phyloP scores from a whole-genome alignment of 2,888 invertebrate species.

The Temnothorax rugatulus region DNA sequence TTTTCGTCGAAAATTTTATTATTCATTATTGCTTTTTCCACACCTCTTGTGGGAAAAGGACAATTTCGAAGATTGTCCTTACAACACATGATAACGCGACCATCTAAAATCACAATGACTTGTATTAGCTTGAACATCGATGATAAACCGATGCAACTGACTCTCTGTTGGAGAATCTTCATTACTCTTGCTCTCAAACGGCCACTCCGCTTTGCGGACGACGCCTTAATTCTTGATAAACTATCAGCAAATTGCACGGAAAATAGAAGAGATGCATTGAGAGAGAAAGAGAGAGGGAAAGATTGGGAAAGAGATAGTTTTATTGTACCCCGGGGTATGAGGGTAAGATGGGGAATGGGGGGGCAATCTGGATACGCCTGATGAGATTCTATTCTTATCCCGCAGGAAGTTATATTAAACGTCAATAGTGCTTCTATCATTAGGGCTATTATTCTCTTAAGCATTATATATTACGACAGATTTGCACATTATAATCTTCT shows the following conservation, averaged over 20 bases:
- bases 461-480: constrained; percentile 35
- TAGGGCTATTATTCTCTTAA: constrained; percentile 34
- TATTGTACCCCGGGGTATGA: constrained; percentile 13
- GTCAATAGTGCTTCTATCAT: constrained; percentile 44
- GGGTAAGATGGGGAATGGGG: neutral
- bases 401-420: constrained; percentile 67
- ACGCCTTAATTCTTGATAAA: constrained; percentile 59
- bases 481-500: constrained; percentile 18
- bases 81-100: neutral
- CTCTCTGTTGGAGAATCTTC: constrained; percentile 12
- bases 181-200: constrained; percentile 6
- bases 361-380: constrained; percentile 53
- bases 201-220: neutral
- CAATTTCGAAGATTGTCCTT: constrained; percentile 1
- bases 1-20: constrained; percentile 9
- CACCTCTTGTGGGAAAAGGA: neutral
- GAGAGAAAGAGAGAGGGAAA: constrained; percentile 10
- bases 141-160: constrained; percentile 4
- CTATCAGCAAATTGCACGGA: constrained; percentile 49
- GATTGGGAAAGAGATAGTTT: constrained; percentile 18
- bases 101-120: constrained; percentile 10
- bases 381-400: constrained; percentile 73
- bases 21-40: neutral
- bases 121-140: constrained; percentile 5
- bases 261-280: constrained; percentile 27